Evolutionary conservation across 2,113 vertebrate genomes (phyloP), one percentile per base, ranked within the genome.

Genomic region (Pachycephala philippinensis): DNA sequence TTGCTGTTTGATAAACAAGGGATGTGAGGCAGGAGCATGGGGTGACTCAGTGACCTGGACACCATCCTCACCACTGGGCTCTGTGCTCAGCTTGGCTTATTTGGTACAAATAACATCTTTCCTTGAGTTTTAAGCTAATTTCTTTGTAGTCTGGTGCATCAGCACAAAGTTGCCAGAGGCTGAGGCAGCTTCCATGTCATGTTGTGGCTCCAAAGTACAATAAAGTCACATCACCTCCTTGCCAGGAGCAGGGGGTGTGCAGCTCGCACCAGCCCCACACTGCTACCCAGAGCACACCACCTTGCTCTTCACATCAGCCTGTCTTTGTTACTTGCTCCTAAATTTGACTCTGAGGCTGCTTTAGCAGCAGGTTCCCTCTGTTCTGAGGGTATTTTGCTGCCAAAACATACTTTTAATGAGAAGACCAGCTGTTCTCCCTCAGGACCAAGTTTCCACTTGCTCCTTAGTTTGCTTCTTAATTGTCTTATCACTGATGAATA

Each of bases 391-490:
- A 33, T 92, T 95, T 92, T 90, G 75, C 93, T 96, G 93, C 88
- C 93, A 96, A 92, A 90, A 94, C 28, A 7, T 64, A 81, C 68
- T 93, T 90, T 56, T 94, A 96, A 97, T 96, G 93, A 97, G 89
- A 87, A 89, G 93, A 94, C 96, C 94, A 96, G 93, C 95, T 97
- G 96, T 96, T 97, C 91, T 94, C 95, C 96, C 94, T 87, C 84
- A 94, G 81, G 95, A 96, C 84, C 65, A 45, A 71, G 81, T 74
- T 96, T 94, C 87, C 81, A 57, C 96, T 97, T 87, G 61, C 53
- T 95, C 89, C 78, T 95, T 94, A 83, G 95, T 96, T 98, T 97
- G 87, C 96, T 97, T 96, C 95, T 92, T 97, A 97, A 98, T 98
- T 96, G 97, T 96, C 92, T 96, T 92, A 96, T 96, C 82, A 61